Evolutionary conservation across 1,140 invertebrate genomes (phyloP).

Genomic region (Meloidogyne chitwoodi): DNA sequence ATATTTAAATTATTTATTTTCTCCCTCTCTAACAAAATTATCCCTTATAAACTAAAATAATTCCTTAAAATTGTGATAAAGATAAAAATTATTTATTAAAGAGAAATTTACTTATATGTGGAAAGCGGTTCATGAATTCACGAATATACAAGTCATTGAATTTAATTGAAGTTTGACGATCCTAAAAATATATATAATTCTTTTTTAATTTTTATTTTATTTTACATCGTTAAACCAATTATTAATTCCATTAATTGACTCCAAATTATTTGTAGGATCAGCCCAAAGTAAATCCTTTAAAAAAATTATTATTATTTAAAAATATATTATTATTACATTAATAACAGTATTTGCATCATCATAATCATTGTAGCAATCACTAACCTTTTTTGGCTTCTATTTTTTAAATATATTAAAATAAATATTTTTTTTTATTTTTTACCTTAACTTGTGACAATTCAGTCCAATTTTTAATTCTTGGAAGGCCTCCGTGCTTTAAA

Average conservation of each 20-base stretch:
- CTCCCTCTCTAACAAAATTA: too few species aligned
- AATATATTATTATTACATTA: background rate
- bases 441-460: background rate
- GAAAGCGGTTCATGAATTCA: slow-evolving; percentile 1
- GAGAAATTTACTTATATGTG: background rate
- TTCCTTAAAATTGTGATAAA: too few species aligned
- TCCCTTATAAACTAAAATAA: too few species aligned
- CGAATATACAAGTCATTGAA: slow-evolving; percentile 6
- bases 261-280: slow-evolving; percentile 8
- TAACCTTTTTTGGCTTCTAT: slow-evolving; percentile 8
- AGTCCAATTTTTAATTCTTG: background rate
- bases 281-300: slow-evolving; percentile 13
- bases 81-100: background rate
- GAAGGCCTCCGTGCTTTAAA: slow-evolving; percentile 6
- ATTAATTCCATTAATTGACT: background rate
- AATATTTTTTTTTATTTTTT: background rate
- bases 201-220: background rate
- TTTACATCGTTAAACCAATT: background rate
- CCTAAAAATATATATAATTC: background rate
- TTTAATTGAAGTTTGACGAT: background rate
- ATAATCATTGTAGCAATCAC: background rate
- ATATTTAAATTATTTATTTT: too few species aligned
- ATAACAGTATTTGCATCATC: background rate
- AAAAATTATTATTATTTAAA: background rate
- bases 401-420: background rate